phyloP scores from a whole-genome alignment of 2,113 vertebrate species.

The Takifugu bimaculatus region DNA sequence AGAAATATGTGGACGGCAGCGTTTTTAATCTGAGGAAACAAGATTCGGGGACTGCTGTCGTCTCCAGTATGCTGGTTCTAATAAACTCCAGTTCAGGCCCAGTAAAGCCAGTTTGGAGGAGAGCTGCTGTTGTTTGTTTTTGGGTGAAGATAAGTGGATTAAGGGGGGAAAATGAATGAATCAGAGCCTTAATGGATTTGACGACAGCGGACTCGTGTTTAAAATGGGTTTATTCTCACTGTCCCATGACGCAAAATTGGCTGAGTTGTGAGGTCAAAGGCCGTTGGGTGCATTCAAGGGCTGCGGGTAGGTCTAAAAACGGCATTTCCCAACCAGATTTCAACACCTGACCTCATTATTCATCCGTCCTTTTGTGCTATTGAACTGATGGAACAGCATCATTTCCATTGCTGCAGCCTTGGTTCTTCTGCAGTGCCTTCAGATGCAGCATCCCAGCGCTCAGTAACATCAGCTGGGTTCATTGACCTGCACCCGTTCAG shows the following conservation, averaged over 20 bases:
- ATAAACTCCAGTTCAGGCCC: constrained; percentile 18
- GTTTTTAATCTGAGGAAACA: constrained; percentile 1
- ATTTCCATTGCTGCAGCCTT: no score
- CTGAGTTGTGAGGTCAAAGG: constrained; percentile 21
- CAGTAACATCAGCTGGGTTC: no score
- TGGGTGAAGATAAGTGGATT: constrained; percentile 30
- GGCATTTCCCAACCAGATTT: no score
- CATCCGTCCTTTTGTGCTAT: no score
- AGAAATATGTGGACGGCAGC: not conserved
- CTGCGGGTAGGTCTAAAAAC: no score
- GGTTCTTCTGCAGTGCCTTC: no score
- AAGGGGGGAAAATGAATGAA: constrained; percentile 14
- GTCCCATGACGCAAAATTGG: constrained; percentile 48
- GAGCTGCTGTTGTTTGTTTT: constrained; percentile 14
- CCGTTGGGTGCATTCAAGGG: not conserved
- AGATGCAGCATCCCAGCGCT: no score
- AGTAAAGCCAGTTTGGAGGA: constrained; percentile 17
- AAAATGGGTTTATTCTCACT: constrained; percentile 34
- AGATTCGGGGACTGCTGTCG: not conserved
- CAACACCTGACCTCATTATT: no score
- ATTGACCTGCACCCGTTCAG: no score
- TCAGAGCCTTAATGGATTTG: constrained; percentile 36
- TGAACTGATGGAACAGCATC: no score
- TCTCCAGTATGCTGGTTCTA: constrained; percentile 7
- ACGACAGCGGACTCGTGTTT: constrained; percentile 27